Evolutionary conservation across 2,113 vertebrate species (phyloP), one percentile per base, ranked within the genome.

Genomic region (Anas platyrhynchos): DNA sequence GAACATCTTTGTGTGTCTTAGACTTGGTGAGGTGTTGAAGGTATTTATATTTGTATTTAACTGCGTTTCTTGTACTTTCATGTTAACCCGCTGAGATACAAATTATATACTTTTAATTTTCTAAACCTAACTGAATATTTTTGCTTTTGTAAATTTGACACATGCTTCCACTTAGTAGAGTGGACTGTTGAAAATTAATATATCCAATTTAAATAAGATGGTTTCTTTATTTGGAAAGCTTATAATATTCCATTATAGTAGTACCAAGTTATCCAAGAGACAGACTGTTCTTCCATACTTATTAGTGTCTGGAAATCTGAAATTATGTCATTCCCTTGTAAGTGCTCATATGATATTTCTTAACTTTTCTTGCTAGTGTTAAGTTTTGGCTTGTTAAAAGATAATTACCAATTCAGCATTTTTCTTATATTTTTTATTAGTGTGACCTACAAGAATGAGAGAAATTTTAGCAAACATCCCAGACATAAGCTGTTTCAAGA

Each of bases 361-460:
- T 62, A 75, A 4, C 69, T 94, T 97, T 83, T 72, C 34, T 67
- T 87, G 29, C 34, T 82, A 9, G 25, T 62, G 7, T 34, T 56
- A 56, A 69, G 6, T 82, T 88, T 72, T 84, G 75, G 12, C 20
- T 81, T 89, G 25, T 72, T 50, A 44, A 23, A 80, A 86, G 38
- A 44, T 56, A 87, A 82, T 68, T 31, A 83, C 1, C 22, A 90
- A 87, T 83, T 88, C 8, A 80, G 3, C 3, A 1, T 61, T 96
- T 96, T 89, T 72, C 4, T 89, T 22, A 71, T 88, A 79, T 94
- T 90, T 58, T 8, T 22, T 73, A 38, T 92, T 94, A 99, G 98
- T 56, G 61, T 98, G 89, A 98, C 97, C 76, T 99, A 99, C 94
- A 98, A 96, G 97, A 98, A 99, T 89, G 98, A 99, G 88, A 98